Evolutionary conservation across 2,113 vertebrate genomes (phyloP).

Genomic region (Colius striatus): DNA sequence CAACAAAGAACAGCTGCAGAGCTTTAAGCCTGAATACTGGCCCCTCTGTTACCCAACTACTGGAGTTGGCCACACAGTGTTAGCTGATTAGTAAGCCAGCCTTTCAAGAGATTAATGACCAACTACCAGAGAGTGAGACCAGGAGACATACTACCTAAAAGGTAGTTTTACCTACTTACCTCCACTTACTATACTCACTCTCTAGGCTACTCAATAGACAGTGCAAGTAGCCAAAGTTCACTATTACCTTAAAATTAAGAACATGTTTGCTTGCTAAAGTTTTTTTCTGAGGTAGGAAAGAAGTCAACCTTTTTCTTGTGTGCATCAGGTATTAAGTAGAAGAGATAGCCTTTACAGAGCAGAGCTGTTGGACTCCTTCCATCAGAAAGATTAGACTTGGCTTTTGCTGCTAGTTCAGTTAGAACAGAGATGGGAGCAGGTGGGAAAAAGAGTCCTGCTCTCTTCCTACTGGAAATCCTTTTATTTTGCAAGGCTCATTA

Average conservation of each 20-base stretch:
- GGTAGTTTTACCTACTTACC: not conserved
- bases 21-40: not conserved
- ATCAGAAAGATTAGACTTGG: not conserved
- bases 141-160: not conserved
- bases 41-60: not conserved
- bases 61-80: not conserved
- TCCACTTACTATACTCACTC: not conserved
- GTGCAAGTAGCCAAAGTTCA: not conserved
- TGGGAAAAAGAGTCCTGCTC: not conserved
- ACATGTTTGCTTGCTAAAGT: not conserved
- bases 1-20: not conserved
- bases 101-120: not conserved
- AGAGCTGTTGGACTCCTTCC: not conserved
- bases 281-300: not conserved
- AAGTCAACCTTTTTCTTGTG: not conserved
- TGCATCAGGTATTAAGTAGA: fast-evolving
- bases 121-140: not conserved
- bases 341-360: not conserved
- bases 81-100: not conserved
- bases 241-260: not conserved
- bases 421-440: not conserved
- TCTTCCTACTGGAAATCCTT: slow-evolving; percentile 18
- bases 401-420: slow-evolving; percentile 9
- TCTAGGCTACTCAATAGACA: not conserved
- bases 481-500: not conserved